These are phyloP conservation scores for Cecidostiba fungosa DNA, from an alignment of 2,888 invertebrate species.

Conservation along the genomic window DNA sequence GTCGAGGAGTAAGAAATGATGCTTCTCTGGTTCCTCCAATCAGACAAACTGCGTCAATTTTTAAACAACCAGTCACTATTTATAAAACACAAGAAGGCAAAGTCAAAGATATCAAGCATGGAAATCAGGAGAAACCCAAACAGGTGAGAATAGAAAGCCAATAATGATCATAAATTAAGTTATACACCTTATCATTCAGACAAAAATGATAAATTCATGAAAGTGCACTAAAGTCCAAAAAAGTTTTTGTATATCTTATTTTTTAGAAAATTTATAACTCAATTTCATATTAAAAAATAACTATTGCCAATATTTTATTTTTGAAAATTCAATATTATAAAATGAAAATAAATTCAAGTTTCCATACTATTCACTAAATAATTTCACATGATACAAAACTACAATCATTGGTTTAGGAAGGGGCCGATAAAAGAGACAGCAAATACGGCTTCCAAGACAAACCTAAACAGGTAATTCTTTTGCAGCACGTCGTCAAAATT, in stretches of 20 bases:
- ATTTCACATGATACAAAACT: constrained; percentile 72
- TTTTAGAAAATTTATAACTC: not conserved
- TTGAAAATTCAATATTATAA: not conserved
- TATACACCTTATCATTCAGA: constrained; percentile 12
- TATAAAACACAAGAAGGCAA: constrained; percentile 95
- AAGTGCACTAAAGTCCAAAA: not conserved
- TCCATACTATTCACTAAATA: constrained; percentile 39
- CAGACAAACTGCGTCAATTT: constrained; percentile 98
- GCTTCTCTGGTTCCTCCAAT: constrained; percentile 96
- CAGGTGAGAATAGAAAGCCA: constrained; percentile 81
- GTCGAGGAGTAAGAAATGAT: constrained; percentile 91
- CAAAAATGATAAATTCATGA: not conserved
- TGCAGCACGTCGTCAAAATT: constrained; percentile 50
- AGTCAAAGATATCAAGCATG: constrained; percentile 94
- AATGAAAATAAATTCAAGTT: not conserved
- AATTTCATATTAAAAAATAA: not conserved
- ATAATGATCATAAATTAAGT: not conserved
- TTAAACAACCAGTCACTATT: constrained; percentile 99
- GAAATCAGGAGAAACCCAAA: constrained; percentile 94
- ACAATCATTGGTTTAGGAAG: constrained; percentile 83
- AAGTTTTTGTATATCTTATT: not conserved
- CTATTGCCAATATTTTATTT: not conserved
- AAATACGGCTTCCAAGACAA: constrained; percentile 96
- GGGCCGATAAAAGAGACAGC: constrained; percentile 92
- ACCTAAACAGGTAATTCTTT: constrained; percentile 87